Evolutionary conservation across 2,113 vertebrate genomes (phyloP).

Genomic region (Melanerpes aurifrons): DNA sequence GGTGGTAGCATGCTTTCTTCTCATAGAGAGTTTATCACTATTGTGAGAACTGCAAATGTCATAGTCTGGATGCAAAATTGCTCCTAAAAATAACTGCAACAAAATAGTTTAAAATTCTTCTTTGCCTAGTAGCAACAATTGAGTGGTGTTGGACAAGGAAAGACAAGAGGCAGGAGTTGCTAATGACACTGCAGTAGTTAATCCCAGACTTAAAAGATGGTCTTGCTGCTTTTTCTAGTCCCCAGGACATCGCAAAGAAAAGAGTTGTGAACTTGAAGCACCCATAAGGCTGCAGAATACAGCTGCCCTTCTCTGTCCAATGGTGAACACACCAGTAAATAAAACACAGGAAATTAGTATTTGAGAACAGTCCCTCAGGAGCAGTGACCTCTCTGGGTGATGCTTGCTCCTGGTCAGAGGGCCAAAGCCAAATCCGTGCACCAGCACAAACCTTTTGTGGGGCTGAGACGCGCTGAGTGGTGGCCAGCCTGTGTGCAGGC

Average conservation of each 20-base stretch:
- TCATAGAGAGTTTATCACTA: slow-evolving; percentile 43
- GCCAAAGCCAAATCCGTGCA: not conserved
- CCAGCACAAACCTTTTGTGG: not conserved
- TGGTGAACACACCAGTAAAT: not conserved
- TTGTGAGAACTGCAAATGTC: slow-evolving; percentile 40
- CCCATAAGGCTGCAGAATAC: not conserved
- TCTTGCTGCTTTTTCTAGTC: slow-evolving; percentile 26
- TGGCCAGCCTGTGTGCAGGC: not conserved
- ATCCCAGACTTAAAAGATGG: not conserved
- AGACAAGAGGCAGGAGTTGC: not conserved
- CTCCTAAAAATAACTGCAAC: slow-evolving; percentile 29
- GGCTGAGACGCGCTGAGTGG: not conserved
- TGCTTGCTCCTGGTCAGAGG: not conserved
- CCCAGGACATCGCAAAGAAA: slow-evolving; percentile 22
- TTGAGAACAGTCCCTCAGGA: not conserved
- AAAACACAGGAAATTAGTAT: not conserved
- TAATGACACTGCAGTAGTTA: not conserved
- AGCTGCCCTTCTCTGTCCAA: not conserved
- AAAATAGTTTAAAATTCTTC: slow-evolving; percentile 11
- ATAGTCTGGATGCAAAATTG: slow-evolving; percentile 29
- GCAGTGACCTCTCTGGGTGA: not conserved
- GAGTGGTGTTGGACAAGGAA: not conserved
- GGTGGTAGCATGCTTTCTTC: slow-evolving; percentile 56
- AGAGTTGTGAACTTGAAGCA: not conserved
- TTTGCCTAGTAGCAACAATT: not conserved